Base-by-base conservation (phyloP, 2,888 invertebrate genomes). In the Hyposoter dolosus region DNA sequence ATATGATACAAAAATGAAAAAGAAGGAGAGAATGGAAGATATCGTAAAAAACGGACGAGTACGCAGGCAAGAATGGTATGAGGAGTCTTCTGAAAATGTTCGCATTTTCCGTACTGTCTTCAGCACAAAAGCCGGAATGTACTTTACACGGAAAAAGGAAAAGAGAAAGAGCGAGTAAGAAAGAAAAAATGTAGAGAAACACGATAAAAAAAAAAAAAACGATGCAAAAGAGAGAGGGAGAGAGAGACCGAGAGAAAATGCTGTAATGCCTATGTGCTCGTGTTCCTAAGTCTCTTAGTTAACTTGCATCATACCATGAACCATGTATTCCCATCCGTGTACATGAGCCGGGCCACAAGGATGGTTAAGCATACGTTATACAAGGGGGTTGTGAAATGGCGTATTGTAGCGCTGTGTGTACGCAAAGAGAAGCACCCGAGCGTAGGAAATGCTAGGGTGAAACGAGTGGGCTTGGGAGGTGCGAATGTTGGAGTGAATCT, bases 401-500 rank as follows among this genome's bases (percentile, higher is more conserved):
- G 63, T 63, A 71, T 63, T 80, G 71, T 71, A 71, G 79, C 71
- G 79, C 71, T 23, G 32, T 63, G n/a, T 28, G 66, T 74, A 74
- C 19, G 53, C 56, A 35, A 40, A 79, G 69, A 43, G 56, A 60
- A 79, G 78, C 56, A 60, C n/a, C 56, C 78, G 78, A 69, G 76
- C 63, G 63, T 47, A 63, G 76, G 65, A 65, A 76, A 63, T 50
- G 35, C 78, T 45, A 60, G 45, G 79, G 47, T 71, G 47, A 71
- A 71, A 63, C 60, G 60, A 45, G 63, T 71, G 71, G 79, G 71
- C 47, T 71, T 32, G 28, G 19, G 35, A 80, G 79, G 79, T 71
- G 79, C 71, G 63, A 79, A 80, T 71, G 79, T 80, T 32, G 71
- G 45, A 80, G 71, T 71, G 60, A 71, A 80, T 47, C 32, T 71